Evolutionary conservation across 2,888 invertebrate species (phyloP).

Genomic region (Dolichomitus sp.): DNA sequence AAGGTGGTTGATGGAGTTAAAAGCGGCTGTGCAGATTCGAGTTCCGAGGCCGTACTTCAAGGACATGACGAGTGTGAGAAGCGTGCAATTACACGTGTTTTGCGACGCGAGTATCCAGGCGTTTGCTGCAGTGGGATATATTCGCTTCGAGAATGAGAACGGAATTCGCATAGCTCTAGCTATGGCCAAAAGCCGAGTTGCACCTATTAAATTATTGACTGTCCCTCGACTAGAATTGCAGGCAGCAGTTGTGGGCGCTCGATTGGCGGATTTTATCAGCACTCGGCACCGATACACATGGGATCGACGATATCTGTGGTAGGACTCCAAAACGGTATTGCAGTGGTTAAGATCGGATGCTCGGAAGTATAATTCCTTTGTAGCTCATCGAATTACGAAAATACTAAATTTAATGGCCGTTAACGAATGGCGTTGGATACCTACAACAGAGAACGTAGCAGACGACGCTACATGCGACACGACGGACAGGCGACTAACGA

Average conservation of each 20-base stretch:
- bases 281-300: constrained; percentile 9
- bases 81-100: constrained; percentile 58
- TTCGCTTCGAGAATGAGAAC: neutral
- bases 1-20: constrained; percentile 66
- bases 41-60: constrained; percentile 69
- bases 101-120: constrained; percentile 62
- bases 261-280: constrained; percentile 3
- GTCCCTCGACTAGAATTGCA: constrained; percentile 39
- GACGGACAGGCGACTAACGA: neutral
- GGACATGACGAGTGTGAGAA: constrained; percentile 56
- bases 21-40: neutral
- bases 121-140: constrained; percentile 50
- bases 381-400: constrained; percentile 64
- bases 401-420: constrained; percentile 51
- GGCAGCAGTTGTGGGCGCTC: neutral
- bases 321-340: constrained; percentile 47
- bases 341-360: constrained; percentile 51
- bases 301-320: constrained; percentile 20
- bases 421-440: constrained; percentile 53
- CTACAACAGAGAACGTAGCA: constrained; percentile 59
- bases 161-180: neutral
- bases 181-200: neutral
- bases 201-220: constrained; percentile 1
- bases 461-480: constrained; percentile 60
- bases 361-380: constrained; percentile 43